phyloP scores from a whole-genome alignment of 1,140 invertebrate genomes.

The Leptopilina boulardi region DNA sequence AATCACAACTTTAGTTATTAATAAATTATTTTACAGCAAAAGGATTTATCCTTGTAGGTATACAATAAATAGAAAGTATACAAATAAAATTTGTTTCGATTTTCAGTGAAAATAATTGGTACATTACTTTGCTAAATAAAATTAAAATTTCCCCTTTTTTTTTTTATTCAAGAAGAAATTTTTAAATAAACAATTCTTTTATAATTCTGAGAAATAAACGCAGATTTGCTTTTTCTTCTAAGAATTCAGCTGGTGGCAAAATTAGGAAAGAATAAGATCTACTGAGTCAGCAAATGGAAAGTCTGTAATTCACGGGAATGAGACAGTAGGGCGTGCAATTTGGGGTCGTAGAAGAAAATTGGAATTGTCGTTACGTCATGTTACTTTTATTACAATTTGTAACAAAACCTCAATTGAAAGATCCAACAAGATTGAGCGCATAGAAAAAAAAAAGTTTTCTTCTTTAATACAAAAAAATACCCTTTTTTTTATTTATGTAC shows the following conservation, averaged over 20 bases:
- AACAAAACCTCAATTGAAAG: slow-evolving; percentile 52
- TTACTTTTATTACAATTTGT: slow-evolving; percentile 56
- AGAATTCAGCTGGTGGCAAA: slow-evolving; percentile 36
- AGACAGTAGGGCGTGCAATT: slow-evolving; percentile 47
- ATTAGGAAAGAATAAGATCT: slow-evolving; percentile 41
- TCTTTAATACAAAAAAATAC: no score
- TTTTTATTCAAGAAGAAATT: no score
- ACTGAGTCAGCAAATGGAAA: slow-evolving; percentile 45
- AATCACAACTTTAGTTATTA: no score
- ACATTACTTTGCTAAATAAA: no score
- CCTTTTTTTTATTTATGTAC: no score
- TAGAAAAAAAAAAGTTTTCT: slow-evolving; percentile 24
- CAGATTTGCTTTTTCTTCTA: slow-evolving; percentile 26
- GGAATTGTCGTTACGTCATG: slow-evolving; percentile 50
- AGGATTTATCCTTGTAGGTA: no score
- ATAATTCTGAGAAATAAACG: background rate
- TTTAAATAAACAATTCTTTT: no score
- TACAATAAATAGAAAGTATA: no score
- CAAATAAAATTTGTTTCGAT: no score
- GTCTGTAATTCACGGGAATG: slow-evolving; percentile 53
- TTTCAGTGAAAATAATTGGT: no score
- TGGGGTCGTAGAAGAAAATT: slow-evolving; percentile 51
- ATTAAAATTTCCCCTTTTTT: no score
- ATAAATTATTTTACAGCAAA: no score
- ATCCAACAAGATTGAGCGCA: slow-evolving; percentile 48